Conservation (phyloP, 2,888 invertebrate genomes). For the Auanema freiburgensis region DNA sequence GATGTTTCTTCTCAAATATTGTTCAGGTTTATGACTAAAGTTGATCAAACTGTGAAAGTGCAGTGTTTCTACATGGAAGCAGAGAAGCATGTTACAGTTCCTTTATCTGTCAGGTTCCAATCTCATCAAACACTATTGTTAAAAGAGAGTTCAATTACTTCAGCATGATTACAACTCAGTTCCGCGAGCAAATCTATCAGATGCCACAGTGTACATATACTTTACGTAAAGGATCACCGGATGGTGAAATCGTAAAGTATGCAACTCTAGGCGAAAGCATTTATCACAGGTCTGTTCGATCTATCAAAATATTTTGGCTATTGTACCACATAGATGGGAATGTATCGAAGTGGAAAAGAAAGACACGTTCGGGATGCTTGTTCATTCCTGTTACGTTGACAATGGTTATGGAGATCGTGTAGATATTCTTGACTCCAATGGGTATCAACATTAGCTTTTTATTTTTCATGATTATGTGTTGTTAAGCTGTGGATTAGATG, state of each 20-base stretch:
- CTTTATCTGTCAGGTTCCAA: conserved; percentile 61
- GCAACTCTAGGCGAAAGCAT: conserved; percentile 59
- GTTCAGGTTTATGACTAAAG: conserved; percentile 61
- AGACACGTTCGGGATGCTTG: conserved; percentile 64
- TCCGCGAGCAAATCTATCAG: conserved; percentile 60
- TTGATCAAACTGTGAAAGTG: conserved; percentile 64
- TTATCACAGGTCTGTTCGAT: conserved; percentile 30
- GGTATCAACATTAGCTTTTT: conserved; percentile 31
- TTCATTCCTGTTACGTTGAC: conserved; percentile 64
- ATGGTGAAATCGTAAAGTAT: conserved; percentile 60
- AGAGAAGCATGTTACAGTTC: conserved; percentile 61
- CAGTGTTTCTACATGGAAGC: conserved; percentile 65
- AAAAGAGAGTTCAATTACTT: conserved; percentile 6
- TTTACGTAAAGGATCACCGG: conserved; percentile 55
- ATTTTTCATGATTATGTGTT: background rate
- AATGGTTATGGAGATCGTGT: conserved; percentile 62
- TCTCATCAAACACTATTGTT: background rate
- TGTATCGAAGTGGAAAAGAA: conserved; percentile 54
- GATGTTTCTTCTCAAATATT: background rate
- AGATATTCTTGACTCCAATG: conserved; percentile 56
- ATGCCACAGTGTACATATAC: conserved; percentile 64
- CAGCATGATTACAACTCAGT: conserved; percentile 64
- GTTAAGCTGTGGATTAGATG: conserved; percentile 58
- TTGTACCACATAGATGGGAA: conserved; percentile 53
- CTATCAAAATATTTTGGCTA: background rate